Percentiles rank a stretch among this genome's conserved stretches.
phyloP scores from a whole-genome alignment of 2,888 invertebrate species.

The Tipula lateralis region DNA sequence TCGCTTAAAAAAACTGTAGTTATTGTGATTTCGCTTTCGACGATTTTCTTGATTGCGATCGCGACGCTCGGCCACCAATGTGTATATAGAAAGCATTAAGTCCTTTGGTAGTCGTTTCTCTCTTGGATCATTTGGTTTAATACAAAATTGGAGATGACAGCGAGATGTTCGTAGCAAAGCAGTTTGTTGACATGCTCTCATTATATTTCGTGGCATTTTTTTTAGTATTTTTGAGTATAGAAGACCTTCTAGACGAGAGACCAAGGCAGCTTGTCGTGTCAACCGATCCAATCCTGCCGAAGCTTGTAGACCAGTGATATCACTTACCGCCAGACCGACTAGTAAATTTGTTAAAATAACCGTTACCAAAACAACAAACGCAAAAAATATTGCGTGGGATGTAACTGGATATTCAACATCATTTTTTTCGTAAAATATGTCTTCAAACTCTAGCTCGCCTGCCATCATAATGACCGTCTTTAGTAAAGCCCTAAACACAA shows the following conservation, averaged over 20 bases:
- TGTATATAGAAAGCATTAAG: conserved; percentile 66
- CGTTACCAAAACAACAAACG: conserved; percentile 73
- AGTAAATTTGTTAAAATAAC: conserved; percentile 77
- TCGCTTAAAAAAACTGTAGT: conserved; percentile 44
- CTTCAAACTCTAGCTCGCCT: conserved; percentile 79
- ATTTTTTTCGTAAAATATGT: conserved; percentile 65
- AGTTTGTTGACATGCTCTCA: conserved; percentile 63
- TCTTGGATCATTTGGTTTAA: conserved; percentile 77
- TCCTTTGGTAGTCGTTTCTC: conserved; percentile 73
- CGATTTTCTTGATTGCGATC: conserved; percentile 55
- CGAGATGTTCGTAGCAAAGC: conserved; percentile 72
- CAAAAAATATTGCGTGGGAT: conserved; percentile 68
- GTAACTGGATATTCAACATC: conserved; percentile 64
- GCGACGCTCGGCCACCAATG: conserved; percentile 66
- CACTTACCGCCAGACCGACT: conserved; percentile 80
- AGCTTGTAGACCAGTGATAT: conserved; percentile 75
- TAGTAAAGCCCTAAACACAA: conserved; percentile 50
- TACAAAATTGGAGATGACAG: conserved; percentile 66
- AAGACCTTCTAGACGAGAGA: conserved; percentile 77
- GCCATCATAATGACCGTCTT: conserved; percentile 88
- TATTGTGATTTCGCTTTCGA: conserved; percentile 48
- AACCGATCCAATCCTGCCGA: conserved; percentile 74
- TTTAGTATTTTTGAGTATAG: conserved; percentile 70
- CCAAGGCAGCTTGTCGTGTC: conserved; percentile 74
- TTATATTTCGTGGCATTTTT: conserved; percentile 60